Percentiles rank a stretch among this genome's conserved stretches.
These are phyloP conservation scores for Drosophila kambysellisi DNA, from an alignment of 2,888 invertebrate species.

Conservation along the genomic window DNA sequence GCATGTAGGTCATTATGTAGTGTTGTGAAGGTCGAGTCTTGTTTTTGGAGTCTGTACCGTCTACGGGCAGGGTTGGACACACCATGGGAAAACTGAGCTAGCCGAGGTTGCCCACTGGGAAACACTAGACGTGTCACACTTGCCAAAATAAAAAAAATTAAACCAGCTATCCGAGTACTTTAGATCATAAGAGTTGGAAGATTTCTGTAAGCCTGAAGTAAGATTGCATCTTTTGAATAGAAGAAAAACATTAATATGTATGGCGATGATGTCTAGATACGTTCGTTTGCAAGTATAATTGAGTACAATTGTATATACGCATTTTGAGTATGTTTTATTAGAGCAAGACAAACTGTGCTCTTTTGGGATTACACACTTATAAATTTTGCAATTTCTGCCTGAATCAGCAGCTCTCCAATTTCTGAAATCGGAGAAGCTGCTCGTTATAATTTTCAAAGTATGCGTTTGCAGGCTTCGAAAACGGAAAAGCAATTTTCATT, in stretches of 20 bases:
- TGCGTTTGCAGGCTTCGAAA: background rate
- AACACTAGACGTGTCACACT: too few relatives aligned
- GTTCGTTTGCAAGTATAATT: constrained; percentile 18
- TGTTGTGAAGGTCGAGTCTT: too few relatives aligned
- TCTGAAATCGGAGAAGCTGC: background rate
- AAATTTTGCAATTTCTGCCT: background rate
- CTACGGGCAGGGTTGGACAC: too few relatives aligned
- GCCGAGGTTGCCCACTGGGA: too few relatives aligned
- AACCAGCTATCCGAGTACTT: background rate
- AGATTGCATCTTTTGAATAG: background rate
- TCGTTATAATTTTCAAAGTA: background rate
- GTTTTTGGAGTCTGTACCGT: too few relatives aligned
- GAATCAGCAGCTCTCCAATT: background rate
- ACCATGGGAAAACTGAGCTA: too few relatives aligned
- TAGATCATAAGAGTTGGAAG: background rate
- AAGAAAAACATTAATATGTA: constrained; percentile 12
- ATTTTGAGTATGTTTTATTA: constrained; percentile 2
- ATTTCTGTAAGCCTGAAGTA: background rate
- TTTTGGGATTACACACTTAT: background rate
- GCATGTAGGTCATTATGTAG: too few relatives aligned
- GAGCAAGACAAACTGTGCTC: background rate
- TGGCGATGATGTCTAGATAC: background rate
- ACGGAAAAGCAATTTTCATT: background rate
- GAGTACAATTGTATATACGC: background rate
- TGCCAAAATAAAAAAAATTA: background rate